Conservation (phyloP, 1,140 invertebrate genomes). For the Scaptodrosophila lebanonensis region DNA sequence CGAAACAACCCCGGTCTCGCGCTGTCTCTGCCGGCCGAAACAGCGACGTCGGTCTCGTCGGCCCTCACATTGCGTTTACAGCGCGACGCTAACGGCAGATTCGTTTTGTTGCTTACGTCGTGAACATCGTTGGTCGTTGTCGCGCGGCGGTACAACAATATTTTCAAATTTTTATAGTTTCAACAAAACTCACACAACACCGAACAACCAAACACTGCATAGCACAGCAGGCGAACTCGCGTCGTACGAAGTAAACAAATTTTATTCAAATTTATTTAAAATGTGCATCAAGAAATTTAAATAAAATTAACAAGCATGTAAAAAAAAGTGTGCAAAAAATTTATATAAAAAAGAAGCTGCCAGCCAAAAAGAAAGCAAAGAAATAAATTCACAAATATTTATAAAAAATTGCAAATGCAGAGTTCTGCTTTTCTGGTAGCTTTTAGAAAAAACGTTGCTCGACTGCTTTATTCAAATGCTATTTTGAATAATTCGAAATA, state of each 20-base stretch:
- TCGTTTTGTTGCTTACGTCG: conserved; percentile 37
- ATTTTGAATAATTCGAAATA: no score
- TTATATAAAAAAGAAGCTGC: conserved; percentile 11
- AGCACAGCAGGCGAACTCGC: no score
- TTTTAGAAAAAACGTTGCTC: no score
- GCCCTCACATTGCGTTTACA: no score
- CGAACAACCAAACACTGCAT: conserved; percentile 19
- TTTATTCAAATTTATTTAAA: conserved; percentile 18
- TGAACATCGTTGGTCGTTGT: conserved; percentile 38
- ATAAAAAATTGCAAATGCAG: no score
- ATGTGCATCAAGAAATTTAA: conserved; percentile 17
- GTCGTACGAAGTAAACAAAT: no score
- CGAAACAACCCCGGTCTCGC: conserved; percentile 1
- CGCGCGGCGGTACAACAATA: conserved; percentile 34
- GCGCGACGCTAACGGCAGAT: conserved; percentile 20
- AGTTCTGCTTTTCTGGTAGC: no score
- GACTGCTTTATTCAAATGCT: no score
- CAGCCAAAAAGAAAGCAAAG: conserved; percentile 4
- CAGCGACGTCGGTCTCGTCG: no score
- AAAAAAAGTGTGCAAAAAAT: no score
- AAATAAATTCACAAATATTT: conserved; percentile 13
- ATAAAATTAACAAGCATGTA: conserved; percentile 20
- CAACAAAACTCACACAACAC: conserved; percentile 8
- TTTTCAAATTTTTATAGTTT: conserved; percentile 32
- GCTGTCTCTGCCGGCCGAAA: conserved; percentile 11